phyloP scores from a whole-genome alignment of 1,140 invertebrate species.

The Dreissena rostriformis region DNA sequence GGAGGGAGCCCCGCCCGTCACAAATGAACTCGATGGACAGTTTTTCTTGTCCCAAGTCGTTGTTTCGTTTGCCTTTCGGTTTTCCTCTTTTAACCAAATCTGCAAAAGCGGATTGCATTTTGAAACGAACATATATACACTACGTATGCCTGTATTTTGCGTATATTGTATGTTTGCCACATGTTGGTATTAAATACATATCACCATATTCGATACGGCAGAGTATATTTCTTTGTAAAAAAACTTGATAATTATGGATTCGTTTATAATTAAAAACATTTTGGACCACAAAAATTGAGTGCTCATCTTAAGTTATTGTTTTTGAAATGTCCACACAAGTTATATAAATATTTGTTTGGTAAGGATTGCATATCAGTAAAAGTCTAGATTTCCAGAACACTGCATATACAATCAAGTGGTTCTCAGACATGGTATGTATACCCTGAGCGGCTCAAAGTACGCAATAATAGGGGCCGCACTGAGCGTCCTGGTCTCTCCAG shows the following conservation, averaged over 20 bases:
- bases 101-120: not conserved
- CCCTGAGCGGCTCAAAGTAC: conserved; percentile 32
- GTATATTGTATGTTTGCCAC: not conserved
- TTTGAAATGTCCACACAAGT: not conserved
- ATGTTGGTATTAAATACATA: not conserved
- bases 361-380: not conserved
- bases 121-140: not conserved
- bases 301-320: too few species aligned
- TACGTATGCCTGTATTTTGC: too few species aligned
- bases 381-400: not conserved
- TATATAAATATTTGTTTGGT: not conserved
- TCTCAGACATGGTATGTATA: not conserved
- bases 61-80: conserved; percentile 5
- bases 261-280: too few species aligned
- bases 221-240: too few species aligned
- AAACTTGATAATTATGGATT: too few species aligned
- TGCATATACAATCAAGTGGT: not conserved
- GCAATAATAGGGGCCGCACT: conserved; percentile 3
- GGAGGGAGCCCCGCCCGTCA: too few species aligned
- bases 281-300: too few species aligned
- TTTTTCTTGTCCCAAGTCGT: conserved; percentile 8
- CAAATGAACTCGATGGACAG: conserved; percentile 34
- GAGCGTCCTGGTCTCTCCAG: conserved; percentile 19
- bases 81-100: conserved; percentile 31
- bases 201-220: not conserved